Base-by-base conservation (phyloP, 2,113 vertebrate species). In the Gadus macrocephalus region DNA sequence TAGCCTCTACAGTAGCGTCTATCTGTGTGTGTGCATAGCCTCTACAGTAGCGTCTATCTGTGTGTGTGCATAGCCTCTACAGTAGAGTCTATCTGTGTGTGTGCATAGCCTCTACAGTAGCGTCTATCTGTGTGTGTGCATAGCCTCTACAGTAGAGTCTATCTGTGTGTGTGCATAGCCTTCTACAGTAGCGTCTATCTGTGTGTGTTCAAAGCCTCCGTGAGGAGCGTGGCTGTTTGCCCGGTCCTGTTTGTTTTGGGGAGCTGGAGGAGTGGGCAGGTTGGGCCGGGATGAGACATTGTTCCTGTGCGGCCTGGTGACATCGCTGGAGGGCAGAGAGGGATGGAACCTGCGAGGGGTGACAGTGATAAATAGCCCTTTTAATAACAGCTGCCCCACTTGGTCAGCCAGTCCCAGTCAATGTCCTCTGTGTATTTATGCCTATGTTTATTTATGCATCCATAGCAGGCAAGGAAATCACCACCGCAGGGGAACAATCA, bases 351-450 rank as follows among this genome's bases (percentile, higher is more conserved):
- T 88, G 87, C 88, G 87, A 88, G 89, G 86, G 88, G 78, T 90
- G 92, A 93, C 92, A 93, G 89, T 92, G 92, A 93, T 93, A 93
- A 93, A 92, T 92, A 92, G 92, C 87, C 89, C 90, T 91, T 92
- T 92, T 93, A 92, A 93, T 93, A 92, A 93, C 92, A 91, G 90
- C 92, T 92, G 91, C 90, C 90, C 91, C 91, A 90, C 91, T 92
- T 89, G 90, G 90, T 88, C 89, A 85, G 85, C 88, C 60, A 88
- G 89, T 88, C 91, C 82, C 87, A 91, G 89, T 89, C 86, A 88
- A 85, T 89, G 90, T 91, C 90, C 91, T 92, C 86, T 91, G 86
- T 90, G 89, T 90, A 89, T 91, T 92, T 92, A 92, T 90, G 90
- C 85, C 90, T 89, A 91, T 92, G 88, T 92, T 93, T 91, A 90